Percentiles rank a stretch among this genome's conserved stretches.
phyloP scores from a whole-genome alignment of 2,113 vertebrate genomes.

The Corynorhinus townsendii region DNA sequence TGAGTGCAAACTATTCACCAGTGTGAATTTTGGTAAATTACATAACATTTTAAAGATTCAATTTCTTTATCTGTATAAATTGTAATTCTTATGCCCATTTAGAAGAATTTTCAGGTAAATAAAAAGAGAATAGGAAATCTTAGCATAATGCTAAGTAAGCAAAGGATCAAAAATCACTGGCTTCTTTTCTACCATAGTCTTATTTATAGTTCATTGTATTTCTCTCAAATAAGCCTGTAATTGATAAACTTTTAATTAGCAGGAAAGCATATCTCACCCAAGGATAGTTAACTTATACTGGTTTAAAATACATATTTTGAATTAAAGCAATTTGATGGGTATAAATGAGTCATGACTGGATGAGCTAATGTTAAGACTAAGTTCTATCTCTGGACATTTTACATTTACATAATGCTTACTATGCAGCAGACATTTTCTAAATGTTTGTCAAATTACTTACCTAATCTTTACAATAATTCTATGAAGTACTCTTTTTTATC shows the following conservation, averaged over 20 bases:
- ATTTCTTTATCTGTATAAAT: not conserved
- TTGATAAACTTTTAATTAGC: not conserved
- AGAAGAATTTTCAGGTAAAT: not conserved
- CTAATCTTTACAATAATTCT: not conserved
- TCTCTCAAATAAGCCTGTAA: too few species aligned
- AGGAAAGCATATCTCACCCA: not conserved
- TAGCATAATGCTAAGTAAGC: not conserved
- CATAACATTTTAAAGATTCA: not conserved
- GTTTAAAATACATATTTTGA: not conserved
- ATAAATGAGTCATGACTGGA: not conserved
- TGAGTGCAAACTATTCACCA: not conserved
- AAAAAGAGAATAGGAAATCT: not conserved
- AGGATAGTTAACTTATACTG: not conserved
- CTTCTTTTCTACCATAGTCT: not conserved
- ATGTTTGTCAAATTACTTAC: not conserved
- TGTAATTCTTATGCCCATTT: not conserved
- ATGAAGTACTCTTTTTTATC: not conserved
- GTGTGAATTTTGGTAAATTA: not conserved
- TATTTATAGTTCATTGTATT: not conserved
- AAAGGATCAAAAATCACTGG: not conserved
- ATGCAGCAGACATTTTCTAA: not conserved
- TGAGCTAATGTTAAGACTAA: not conserved
- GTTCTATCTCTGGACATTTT: not conserved
- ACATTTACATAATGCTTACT: not conserved
- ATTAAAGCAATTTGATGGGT: not conserved